These are phyloP conservation scores for Plodia interpunctella DNA, from an alignment of 1,140 invertebrate genomes.

Conservation along the genomic window DNA sequence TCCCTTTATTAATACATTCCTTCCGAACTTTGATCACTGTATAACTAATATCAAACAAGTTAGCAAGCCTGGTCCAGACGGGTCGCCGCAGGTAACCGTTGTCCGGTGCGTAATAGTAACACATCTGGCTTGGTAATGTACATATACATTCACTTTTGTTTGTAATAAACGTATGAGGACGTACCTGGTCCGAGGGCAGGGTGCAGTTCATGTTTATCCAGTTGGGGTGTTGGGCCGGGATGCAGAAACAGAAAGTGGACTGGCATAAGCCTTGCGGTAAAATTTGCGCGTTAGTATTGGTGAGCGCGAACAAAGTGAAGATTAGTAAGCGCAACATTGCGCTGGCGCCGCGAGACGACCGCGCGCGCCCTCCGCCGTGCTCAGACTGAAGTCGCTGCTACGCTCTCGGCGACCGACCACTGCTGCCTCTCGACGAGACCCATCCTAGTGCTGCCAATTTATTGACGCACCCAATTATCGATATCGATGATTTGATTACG, in stretches of 20 bases:
- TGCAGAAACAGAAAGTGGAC: slow-evolving; percentile 79
- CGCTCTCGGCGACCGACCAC: slow-evolving; percentile 18
- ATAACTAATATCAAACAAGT: background rate
- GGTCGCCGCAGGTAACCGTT: background rate
- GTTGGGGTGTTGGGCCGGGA: slow-evolving; percentile 70
- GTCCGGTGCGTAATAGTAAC: slow-evolving; percentile 13
- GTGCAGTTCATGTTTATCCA: slow-evolving; percentile 82
- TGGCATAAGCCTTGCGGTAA: slow-evolving; percentile 73
- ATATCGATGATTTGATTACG: slow-evolving; percentile 45
- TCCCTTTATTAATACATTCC: background rate
- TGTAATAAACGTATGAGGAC: slow-evolving; percentile 25
- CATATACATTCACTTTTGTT: slow-evolving; percentile 34
- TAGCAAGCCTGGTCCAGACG: background rate
- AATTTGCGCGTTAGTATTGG: slow-evolving; percentile 31
- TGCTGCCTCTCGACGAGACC: slow-evolving; percentile 13
- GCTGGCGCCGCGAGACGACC: slow-evolving; percentile 40
- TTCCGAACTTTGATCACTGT: background rate
- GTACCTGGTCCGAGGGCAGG: slow-evolving; percentile 79
- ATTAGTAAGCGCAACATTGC: slow-evolving; percentile 57
- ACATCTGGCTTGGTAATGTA: slow-evolving; percentile 17
- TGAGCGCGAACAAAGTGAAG: slow-evolving; percentile 33
- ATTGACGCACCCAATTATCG: slow-evolving; percentile 42
- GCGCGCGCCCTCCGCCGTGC: slow-evolving; percentile 47
- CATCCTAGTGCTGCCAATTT: slow-evolving; percentile 43
- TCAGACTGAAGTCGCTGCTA: slow-evolving; percentile 39